Evolutionary conservation across 2,113 vertebrate species (phyloP), one percentile per base, ranked within the genome.

Genomic region (Neolamprologus tretocephalus): DNA sequence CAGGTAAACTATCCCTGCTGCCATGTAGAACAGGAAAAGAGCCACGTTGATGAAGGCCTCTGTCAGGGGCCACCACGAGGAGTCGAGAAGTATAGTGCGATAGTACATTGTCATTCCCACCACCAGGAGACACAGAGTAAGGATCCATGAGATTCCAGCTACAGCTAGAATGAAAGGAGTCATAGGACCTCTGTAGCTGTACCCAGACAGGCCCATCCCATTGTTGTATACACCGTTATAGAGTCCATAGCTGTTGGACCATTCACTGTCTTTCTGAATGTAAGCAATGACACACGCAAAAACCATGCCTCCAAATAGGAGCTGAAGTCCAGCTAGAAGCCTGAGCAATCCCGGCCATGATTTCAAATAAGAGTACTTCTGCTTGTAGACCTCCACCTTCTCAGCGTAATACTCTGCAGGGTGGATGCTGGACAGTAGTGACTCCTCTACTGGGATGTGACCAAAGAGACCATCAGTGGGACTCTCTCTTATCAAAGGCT

Each of bases 21-120:
- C 94, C 97, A 97, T 96, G 92, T 96, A 97, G 35, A 97, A 86
- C n/a, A 97, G 86, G 54, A 96, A 97, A 88, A 97, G 35, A 2
- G 91, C 88, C 26, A 96, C 11, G 17, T 97, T 97, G 80, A 97
- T 94, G 49, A 93, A 87, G 5, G 95, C 96, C 87, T 97, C 97
- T 0, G 97, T 95, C 40, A 97, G 92, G 1, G 97, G 97, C 97
- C 97, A 97, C 97, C 97, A 97, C 84, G 93, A 78, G 4, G 97
- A 92, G 80, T 96, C 89, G 0, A 97, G 95, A 37, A 97, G 96
- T 80, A 97, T 96, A 26, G 96, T 95, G 73, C 94, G 92, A 75
- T 97, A 97, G 91, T 97, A 96, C 95, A 96, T 94, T 0, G 97
- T 97, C 71, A 97, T 73, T 8, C 97, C 97, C 51, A 96, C 87